phyloP scores from a whole-genome alignment of 2,888 invertebrate species.

The Lissonota sp. region DNA sequence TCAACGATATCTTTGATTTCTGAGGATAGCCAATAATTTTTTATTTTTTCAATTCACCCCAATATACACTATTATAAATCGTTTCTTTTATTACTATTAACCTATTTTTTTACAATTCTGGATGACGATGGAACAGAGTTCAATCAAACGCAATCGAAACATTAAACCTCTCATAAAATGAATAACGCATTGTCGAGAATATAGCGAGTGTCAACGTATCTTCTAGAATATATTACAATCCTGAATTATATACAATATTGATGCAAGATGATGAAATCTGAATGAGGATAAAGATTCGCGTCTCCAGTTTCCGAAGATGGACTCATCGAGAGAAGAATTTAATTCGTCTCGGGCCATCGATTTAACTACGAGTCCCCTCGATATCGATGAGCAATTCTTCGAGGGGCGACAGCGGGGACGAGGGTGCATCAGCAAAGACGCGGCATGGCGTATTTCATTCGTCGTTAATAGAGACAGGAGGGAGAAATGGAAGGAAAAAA shows the following conservation, averaged over 20 bases:
- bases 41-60: too few relatives aligned
- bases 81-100: too few relatives aligned
- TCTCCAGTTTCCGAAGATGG: constrained; percentile 9
- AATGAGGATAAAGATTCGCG: constrained; percentile 34
- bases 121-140: too few relatives aligned
- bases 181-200: too few relatives aligned
- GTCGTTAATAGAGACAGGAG: constrained; percentile 45
- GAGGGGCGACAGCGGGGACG: neutral
- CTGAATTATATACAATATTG: constrained; percentile 32
- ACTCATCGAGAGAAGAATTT: constrained; percentile 13
- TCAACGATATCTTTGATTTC: too few relatives aligned
- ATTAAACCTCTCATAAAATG: too few relatives aligned
- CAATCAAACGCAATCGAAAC: too few relatives aligned
- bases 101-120: too few relatives aligned
- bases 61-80: too few relatives aligned
- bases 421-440: constrained; percentile 23
- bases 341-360: constrained; percentile 52
- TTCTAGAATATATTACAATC: neutral
- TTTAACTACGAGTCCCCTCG: constrained; percentile 34
- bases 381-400: constrained; percentile 42
- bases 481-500: neutral
- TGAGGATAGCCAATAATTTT: too few relatives aligned
- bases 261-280: constrained; percentile 37
- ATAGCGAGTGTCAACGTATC: too few relatives aligned
- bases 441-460: constrained; percentile 45